Percentiles rank a stretch among this genome's conserved stretches.
These are phyloP conservation scores for Anastatus disparis DNA, from an alignment of 1,140 invertebrate genomes.

Conservation along the genomic window DNA sequence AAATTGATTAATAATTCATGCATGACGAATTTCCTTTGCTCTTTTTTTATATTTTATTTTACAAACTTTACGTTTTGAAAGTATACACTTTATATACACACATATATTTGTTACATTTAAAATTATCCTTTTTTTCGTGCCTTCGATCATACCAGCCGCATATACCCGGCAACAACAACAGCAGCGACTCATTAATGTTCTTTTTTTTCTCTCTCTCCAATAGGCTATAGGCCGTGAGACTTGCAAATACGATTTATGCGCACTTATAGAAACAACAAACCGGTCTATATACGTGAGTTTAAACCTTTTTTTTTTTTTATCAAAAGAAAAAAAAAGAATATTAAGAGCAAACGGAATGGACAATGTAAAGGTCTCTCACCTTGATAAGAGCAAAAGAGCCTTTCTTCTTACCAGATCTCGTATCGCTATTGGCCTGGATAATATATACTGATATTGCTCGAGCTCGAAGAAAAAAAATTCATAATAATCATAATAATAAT, in stretches of 20 bases:
- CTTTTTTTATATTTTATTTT: too few species aligned
- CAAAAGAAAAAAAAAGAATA: background rate
- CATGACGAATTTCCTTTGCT: slow-evolving; percentile 7
- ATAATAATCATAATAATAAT: background rate
- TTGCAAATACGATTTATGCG: background rate
- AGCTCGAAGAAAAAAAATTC: too few species aligned
- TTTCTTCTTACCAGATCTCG: background rate
- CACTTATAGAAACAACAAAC: background rate
- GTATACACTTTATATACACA: too few species aligned
- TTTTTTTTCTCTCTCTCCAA: slow-evolving; percentile 28
- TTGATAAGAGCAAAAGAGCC: background rate
- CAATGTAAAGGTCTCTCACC: background rate
- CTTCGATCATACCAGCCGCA: background rate
- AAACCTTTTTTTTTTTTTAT: too few species aligned
- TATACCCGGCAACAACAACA: too few species aligned
- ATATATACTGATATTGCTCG: too few species aligned
- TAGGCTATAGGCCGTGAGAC: slow-evolving; percentile 16
- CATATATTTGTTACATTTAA: background rate
- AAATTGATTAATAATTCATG: background rate
- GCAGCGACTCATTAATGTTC: slow-evolving; percentile 21
- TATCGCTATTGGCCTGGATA: slow-evolving; percentile 21
- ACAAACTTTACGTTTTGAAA: too few species aligned
- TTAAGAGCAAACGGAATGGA: background rate
- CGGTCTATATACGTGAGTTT: background rate
- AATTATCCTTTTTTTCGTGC: background rate